These are phyloP conservation scores for Selene dorsalis DNA, from an alignment of 2,797 vertebrate genomes.

Conservation along the genomic window DNA sequence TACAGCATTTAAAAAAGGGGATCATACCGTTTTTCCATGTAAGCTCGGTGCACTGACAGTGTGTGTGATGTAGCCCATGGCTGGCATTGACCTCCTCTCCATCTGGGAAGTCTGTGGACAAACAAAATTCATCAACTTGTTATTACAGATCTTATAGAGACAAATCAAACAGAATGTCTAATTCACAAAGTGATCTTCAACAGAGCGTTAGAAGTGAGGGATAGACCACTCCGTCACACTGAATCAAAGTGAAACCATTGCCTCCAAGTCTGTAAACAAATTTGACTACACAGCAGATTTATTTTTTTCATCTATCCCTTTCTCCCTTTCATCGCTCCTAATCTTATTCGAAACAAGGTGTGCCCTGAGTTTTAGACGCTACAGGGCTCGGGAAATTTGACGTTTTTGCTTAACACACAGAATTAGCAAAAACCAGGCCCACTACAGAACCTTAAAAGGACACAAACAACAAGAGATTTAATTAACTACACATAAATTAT, in stretches of 20 bases:
- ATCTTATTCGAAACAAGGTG: constrained; percentile 77
- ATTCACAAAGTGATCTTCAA: constrained; percentile 58
- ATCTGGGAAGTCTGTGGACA: constrained; percentile 87
- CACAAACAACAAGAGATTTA: constrained; percentile 88
- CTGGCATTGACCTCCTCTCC: constrained; percentile 93
- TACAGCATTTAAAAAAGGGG: constrained; percentile 16
- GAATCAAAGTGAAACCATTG: constrained; percentile 73
- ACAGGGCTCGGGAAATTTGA: constrained; percentile 80
- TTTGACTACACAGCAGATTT: constrained; percentile 79
- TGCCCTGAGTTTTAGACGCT: constrained; percentile 73
- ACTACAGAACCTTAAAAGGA: constrained; percentile 82
- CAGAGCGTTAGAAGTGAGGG: constrained; percentile 30
- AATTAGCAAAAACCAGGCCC: constrained; percentile 78
- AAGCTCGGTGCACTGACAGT: constrained; percentile 98
- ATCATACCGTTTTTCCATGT: constrained; percentile 96
- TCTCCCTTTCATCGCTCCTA: constrained; percentile 68
- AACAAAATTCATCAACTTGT: constrained; percentile 58
- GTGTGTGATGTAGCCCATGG: constrained; percentile 99
- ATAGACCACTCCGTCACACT: constrained; percentile 52
- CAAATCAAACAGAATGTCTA: constrained; percentile 74
- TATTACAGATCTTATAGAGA: constrained; percentile 47
- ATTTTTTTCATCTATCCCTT: constrained; percentile 72
- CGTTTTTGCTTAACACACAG: constrained; percentile 87
- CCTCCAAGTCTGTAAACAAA: constrained; percentile 79
- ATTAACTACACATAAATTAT: constrained; percentile 90